Percentiles rank a stretch among this genome's conserved stretches.
These are phyloP conservation scores for Leptinotarsa peninsularis DNA, from an alignment of 2,888 invertebrate species.

Conservation along the genomic window DNA sequence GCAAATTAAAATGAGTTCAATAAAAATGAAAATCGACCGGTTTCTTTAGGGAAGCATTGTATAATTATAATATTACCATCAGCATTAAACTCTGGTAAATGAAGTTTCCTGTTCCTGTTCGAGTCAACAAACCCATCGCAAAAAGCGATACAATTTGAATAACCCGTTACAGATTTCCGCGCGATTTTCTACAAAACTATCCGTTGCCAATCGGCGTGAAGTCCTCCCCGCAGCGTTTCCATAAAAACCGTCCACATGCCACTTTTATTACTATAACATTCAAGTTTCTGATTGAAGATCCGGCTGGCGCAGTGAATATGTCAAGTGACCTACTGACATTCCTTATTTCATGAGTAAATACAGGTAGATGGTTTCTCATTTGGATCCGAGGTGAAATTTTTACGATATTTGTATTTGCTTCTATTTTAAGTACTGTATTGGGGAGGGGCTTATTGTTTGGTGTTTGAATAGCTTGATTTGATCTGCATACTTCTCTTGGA, in stretches of 20 bases:
- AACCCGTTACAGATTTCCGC: background rate
- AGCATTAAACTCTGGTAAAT: background rate
- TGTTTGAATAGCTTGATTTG: background rate
- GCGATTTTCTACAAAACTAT: background rate
- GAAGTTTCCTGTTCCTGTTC: background rate
- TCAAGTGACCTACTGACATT: constrained; percentile 55
- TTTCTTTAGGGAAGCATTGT: too few relatives aligned
- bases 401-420: constrained; percentile 14
- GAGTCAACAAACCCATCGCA: background rate
- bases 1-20: too few relatives aligned
- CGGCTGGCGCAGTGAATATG: constrained; percentile 47
- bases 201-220: background rate
- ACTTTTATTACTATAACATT: background rate
- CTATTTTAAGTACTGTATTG: background rate
- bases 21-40: too few relatives aligned
- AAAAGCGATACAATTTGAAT: background rate
- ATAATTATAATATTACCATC: background rate
- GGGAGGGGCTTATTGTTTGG: too few relatives aligned
- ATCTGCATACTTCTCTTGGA: background rate
- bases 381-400: constrained; percentile 35
- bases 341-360: constrained; percentile 37
- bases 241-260: background rate
- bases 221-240: background rate
- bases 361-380: constrained; percentile 36
- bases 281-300: constrained; percentile 29